Evolutionary conservation across 2,888 invertebrate species (phyloP), one percentile per base, ranked within the genome.

Genomic region (Tachina fera): DNA sequence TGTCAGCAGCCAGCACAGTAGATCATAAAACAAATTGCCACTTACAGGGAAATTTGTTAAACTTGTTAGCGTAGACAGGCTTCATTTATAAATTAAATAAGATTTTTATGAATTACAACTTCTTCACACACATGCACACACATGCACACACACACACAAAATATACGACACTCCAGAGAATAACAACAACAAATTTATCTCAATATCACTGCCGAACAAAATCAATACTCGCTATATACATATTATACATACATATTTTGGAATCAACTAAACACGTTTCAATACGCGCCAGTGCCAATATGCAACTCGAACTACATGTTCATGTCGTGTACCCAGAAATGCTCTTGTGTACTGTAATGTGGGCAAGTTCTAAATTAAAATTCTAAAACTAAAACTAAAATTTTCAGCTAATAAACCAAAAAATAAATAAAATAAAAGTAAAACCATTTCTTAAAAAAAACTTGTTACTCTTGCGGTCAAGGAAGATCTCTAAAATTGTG

Each of bases 11-110:
- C 49, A 43, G 49, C 56, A 51, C 22, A 65, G 79, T 67, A 82
- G 63, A 82, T 81, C 85, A 78, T 81, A 82, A 82, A 82, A 74
- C 81, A 85, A 85, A 85, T 77, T 85, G 63, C 81, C 63, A 78
- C 82, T 78, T 85, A 63, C 74, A 74, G 77, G 63, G 63, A 74
- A 81, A 81, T 85, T 81, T 81, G 68, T 68, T 74, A 63, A 85
- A 68, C 58, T 78, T 72, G 61, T 77, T 63, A 56, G 43, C 53
- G 77, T 39, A 81, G 77, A 78, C 77, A 82, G 63, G 16, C 72
- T 77, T 53, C 58, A 53, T 81, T 70, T 85, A 78, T 68, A 76
- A 81, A 84, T 84, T 68, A 81, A 74, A 77, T 67, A 72, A 76
- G 77, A 77, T 85, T 82, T 81, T 85, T 82, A 85, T 85, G 81